phyloP scores from a whole-genome alignment of 2,113 vertebrate genomes.

The Sylvia atricapilla region DNA sequence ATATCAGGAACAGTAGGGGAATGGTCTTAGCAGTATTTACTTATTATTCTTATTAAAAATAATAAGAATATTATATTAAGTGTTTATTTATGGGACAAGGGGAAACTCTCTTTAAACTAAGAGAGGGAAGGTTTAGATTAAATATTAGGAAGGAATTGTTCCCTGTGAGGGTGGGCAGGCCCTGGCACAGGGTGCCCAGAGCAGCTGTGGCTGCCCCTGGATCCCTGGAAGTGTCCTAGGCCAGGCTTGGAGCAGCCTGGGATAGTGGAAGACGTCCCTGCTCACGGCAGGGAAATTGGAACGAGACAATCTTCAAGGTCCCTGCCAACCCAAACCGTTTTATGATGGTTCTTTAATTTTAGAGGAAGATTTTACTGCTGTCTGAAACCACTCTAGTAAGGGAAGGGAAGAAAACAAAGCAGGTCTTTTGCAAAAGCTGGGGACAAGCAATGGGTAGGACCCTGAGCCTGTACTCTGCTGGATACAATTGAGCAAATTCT shows the following conservation, averaged over 20 bases:
- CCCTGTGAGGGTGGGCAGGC: neutral
- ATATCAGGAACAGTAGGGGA: neutral
- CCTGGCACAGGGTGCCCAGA: neutral
- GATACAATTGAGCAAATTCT: neutral
- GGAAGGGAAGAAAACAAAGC: neutral
- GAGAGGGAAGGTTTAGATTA: neutral
- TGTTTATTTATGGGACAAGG: neutral
- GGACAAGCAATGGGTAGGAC: neutral
- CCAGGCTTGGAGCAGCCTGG: neutral
- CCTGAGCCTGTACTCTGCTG: neutral
- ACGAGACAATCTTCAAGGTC: no score
- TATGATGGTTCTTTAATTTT: neutral
- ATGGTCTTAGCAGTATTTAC: neutral
- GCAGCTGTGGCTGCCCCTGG: neutral
- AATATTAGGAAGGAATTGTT: neutral
- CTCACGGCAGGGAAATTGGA: neutral
- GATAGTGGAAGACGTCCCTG: neutral
- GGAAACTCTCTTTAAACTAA: neutral
- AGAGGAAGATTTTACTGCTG: neutral
- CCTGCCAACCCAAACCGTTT: neutral
- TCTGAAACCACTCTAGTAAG: neutral
- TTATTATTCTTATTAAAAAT: neutral
- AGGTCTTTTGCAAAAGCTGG: neutral
- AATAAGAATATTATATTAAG: neutral
- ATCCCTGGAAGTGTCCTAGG: neutral